Conservation (phyloP, 2,113 vertebrate species). For the Cervus canadensis region DNA sequence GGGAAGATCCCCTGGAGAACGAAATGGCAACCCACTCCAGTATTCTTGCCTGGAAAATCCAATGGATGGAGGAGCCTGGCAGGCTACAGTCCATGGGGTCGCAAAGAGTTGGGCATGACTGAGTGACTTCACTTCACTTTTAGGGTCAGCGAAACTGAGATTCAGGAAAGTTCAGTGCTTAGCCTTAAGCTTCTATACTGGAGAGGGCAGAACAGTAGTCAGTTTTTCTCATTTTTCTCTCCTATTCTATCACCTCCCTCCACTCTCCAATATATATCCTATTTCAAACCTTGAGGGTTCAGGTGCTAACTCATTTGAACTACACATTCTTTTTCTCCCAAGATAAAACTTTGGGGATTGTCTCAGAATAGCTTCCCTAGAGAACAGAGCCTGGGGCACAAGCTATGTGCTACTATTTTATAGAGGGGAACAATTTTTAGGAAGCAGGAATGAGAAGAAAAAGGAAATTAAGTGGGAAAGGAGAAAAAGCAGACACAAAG, state of each 20-base stretch:
- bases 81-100: background rate
- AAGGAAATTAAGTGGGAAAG: background rate
- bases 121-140: background rate
- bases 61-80: background rate
- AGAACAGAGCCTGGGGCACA: slow-evolving; percentile 7
- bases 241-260: background rate
- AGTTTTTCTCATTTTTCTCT: background rate
- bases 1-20: background rate
- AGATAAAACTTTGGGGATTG: background rate
- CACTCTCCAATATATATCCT: background rate
- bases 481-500: background rate
- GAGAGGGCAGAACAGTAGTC: background rate
- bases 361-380: background rate
- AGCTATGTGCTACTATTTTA: background rate
- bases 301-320: background rate
- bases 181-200: background rate
- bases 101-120: background rate
- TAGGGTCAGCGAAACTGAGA: background rate
- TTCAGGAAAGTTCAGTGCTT: background rate
- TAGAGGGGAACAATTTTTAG: background rate
- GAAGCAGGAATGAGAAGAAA: slow-evolving; percentile 3
- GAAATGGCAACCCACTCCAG: background rate
- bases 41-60: background rate
- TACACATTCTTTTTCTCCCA: background rate
- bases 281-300: background rate